These are phyloP conservation scores for Platysteira castanea DNA, from an alignment of 2,113 vertebrate species.

Conservation along the genomic window DNA sequence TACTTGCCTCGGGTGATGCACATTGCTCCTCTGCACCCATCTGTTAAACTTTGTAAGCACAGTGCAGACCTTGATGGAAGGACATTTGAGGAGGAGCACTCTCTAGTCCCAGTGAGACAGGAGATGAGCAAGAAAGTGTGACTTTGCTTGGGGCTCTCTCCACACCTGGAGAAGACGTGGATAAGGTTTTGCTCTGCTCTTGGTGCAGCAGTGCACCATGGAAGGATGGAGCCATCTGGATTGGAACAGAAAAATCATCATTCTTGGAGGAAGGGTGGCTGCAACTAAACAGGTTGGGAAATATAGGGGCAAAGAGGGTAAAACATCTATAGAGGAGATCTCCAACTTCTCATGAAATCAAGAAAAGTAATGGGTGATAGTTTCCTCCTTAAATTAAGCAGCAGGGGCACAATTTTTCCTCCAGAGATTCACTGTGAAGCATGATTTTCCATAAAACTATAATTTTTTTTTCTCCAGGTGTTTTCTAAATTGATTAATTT, in stretches of 20 bases:
- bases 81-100: neutral
- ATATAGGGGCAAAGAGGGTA: fast-evolving
- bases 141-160: neutral
- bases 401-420: neutral
- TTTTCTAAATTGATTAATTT: neutral
- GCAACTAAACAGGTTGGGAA: neutral
- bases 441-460: neutral
- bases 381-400: neutral
- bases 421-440: fast-evolving
- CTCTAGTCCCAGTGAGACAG: neutral
- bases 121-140: fast-evolving
- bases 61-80: fast-evolving
- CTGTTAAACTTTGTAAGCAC: neutral
- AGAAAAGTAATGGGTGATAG: neutral
- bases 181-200: neutral
- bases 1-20: neutral
- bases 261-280: neutral
- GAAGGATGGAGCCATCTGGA: neutral
- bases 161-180: neutral
- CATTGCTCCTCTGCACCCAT: neutral
- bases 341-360: neutral
- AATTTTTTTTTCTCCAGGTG: neutral
- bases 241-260: neutral
- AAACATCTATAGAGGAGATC: neutral
- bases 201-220: fast-evolving